These are phyloP conservation scores for Dione vanillae DNA, from an alignment of 2,888 invertebrate genomes.

Conservation along the genomic window DNA sequence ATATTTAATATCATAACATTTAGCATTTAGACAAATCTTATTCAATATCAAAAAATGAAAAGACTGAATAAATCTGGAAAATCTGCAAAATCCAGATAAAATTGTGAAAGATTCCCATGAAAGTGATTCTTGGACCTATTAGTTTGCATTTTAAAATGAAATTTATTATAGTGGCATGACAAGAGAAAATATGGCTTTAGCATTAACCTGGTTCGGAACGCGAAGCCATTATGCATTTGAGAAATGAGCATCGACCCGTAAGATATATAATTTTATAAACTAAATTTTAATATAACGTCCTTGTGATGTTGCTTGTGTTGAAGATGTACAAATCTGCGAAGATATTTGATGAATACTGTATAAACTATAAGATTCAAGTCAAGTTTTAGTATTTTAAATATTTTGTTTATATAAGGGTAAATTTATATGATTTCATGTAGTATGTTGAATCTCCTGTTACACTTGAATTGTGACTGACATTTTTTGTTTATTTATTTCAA, in stretches of 20 bases:
- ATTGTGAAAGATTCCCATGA: constrained; percentile 31
- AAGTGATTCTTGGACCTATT: constrained; percentile 28
- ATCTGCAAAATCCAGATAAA: constrained; percentile 31
- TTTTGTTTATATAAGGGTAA: too few species aligned
- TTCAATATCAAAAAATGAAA: neutral
- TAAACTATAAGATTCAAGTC: too few species aligned
- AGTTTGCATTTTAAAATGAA: constrained; percentile 35
- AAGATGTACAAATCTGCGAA: too few species aligned
- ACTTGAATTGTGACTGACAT: too few species aligned
- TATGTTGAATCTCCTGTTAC: too few species aligned
- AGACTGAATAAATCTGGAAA: constrained; percentile 23
- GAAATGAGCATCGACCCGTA: constrained; percentile 35
- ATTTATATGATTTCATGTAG: too few species aligned
- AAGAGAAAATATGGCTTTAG: constrained; percentile 45
- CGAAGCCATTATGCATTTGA: constrained; percentile 39
- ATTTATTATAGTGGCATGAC: constrained; percentile 48
- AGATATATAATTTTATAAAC: constrained; percentile 15
- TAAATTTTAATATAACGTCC: neutral
- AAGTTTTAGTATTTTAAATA: too few species aligned
- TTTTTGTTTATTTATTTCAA: neutral
- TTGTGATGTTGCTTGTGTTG: neutral
- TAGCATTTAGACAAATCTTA: constrained; percentile 1
- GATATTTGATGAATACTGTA: too few species aligned
- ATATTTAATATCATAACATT: too few species aligned
- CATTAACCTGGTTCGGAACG: constrained; percentile 47